phyloP scores from a whole-genome alignment of 2,797 vertebrate genomes.

The Tachyglossus aculeatus region DNA sequence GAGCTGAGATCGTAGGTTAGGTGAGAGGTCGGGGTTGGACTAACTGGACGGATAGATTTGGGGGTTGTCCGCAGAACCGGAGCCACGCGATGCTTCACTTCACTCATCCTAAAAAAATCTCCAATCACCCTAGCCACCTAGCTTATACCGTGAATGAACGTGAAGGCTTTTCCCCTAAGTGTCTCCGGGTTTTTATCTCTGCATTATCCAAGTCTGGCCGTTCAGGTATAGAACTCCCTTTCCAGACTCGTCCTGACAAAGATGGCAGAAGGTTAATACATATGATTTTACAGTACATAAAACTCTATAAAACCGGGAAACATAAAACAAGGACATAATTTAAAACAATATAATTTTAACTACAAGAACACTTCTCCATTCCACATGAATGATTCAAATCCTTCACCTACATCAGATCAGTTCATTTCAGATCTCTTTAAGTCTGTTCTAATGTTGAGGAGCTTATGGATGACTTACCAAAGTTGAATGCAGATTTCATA shows the following conservation, averaged over 20 bases:
- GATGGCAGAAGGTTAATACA: constrained; percentile 64
- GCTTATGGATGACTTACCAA: constrained; percentile 25
- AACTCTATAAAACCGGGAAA: constrained; percentile 67
- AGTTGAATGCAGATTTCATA: constrained; percentile 38
- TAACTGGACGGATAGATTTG: background rate
- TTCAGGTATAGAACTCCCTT: constrained; percentile 44
- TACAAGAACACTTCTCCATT: constrained; percentile 56
- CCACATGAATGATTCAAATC: constrained; percentile 61
- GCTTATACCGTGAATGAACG: too few relatives aligned
- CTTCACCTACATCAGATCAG: constrained; percentile 47
- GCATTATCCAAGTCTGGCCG: constrained; percentile 37
- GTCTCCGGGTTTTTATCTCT: background rate
- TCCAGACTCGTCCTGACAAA: constrained; percentile 59
- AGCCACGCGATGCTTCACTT: background rate
- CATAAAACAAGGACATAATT: constrained; percentile 72
- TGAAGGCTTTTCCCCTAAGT: background rate
- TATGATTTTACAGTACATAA: constrained; percentile 72
- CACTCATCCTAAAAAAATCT: too few relatives aligned
- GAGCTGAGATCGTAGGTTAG: background rate
- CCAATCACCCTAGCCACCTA: too few relatives aligned
- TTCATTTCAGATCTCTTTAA: constrained; percentile 61
- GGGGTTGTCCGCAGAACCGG: background rate
- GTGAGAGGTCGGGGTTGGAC: background rate
- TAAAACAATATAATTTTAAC: constrained; percentile 72
- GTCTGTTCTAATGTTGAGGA: constrained; percentile 37